Base-by-base conservation (phyloP, 2,797 vertebrate genomes). In the Margarornis squamiger region DNA sequence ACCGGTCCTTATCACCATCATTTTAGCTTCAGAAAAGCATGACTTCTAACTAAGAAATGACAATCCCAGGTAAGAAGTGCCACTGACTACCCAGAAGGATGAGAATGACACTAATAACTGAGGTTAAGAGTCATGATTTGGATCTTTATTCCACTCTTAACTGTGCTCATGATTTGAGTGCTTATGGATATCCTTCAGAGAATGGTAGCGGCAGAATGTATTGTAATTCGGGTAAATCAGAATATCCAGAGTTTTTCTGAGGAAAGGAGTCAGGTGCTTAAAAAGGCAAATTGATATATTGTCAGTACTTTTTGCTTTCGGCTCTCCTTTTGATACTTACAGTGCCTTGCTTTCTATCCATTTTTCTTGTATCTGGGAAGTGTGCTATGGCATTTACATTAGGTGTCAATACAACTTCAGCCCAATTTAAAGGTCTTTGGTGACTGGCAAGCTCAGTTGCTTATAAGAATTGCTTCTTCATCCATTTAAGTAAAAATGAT, bases 391-490 rank as follows among this genome's bases (percentile, higher is more conserved):
- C 14, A 51, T 86, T 86, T 84, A 81, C n/a, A 39, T 55, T 39
- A 43, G 10, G 6, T 70, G 30, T 26, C 34, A 45, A 30, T 63
- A 6, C 16, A 57, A 39, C 34, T 67, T 72, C 45, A 75, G 39
- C 16, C 16, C 26, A 45, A 63, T 26, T 18, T 59, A 86, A 83
- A 83, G 27, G 15, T 86, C 70, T 86, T 78, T 2, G 2, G 26
- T 87, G 46, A 82, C 24, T 62, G 51, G 46, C 58, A 93, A 84
- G 58, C 32, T 91, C 80, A 70, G 36, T 43, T 94, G 55, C 66
- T 92, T 81, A 39, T 79, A 81, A 72, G 74, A 94, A 94, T 92
- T 94, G 58, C n/a, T 84, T 88, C 86, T 87, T 96, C 55, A 70
- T 9, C 67, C 63, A 45, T 81, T 81, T 65, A 68, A 92, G 59